phyloP scores from a whole-genome alignment of 2,113 vertebrate genomes.

The Speoplatyrhinus poulsoni region DNA sequence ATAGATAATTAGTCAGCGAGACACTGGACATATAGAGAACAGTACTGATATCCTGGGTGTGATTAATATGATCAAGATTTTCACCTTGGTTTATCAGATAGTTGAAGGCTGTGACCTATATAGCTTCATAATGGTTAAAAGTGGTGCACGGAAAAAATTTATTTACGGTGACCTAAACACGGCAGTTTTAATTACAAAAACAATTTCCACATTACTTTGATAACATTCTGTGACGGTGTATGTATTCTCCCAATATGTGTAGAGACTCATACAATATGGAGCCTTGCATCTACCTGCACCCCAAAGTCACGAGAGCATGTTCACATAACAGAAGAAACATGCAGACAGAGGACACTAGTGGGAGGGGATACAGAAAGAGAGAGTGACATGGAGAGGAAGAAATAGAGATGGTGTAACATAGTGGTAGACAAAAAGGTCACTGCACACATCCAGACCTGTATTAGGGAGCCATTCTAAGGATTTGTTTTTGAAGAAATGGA shows the following conservation, averaged over 20 bases:
- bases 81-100: slow-evolving; percentile 46
- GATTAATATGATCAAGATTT: slow-evolving; percentile 73
- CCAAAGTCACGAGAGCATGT: slow-evolving; percentile 40
- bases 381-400: slow-evolving; percentile 60
- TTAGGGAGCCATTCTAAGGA: slow-evolving; percentile 33
- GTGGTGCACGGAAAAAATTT: neutral
- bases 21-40: slow-evolving; percentile 33
- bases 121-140: slow-evolving; percentile 4
- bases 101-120: slow-evolving; percentile 37
- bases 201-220: too few relatives aligned
- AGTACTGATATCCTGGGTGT: slow-evolving; percentile 49
- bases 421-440: slow-evolving; percentile 43
- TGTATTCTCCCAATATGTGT: neutral
- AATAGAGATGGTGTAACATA: slow-evolving; percentile 51
- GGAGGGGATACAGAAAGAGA: slow-evolving; percentile 48
- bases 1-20: slow-evolving; percentile 53
- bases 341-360: slow-evolving; percentile 42
- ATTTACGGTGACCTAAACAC: neutral
- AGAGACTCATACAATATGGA: slow-evolving; percentile 57
- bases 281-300: slow-evolving; percentile 35
- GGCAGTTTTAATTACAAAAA: too few relatives aligned
- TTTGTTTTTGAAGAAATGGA: slow-evolving; percentile 19
- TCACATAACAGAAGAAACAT: slow-evolving; percentile 37
- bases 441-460: slow-evolving; percentile 10
- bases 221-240: too few relatives aligned